Evolutionary conservation across 2,888 invertebrate species (phyloP).

Genomic region (Drosophila flavopinicola): DNA sequence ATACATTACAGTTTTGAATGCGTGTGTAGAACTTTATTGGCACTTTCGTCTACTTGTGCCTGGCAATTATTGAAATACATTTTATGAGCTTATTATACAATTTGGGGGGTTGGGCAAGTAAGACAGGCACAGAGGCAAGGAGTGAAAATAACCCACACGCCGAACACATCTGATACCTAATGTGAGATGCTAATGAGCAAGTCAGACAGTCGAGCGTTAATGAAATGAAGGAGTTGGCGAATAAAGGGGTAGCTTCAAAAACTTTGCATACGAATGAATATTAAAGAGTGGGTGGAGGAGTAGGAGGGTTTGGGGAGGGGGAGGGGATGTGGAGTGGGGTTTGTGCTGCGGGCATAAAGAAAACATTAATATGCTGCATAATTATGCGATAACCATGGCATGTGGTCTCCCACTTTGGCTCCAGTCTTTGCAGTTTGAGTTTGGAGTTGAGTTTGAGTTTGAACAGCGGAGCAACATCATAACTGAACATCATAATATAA

Average conservation of each 20-base stretch:
- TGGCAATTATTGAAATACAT: conserved; percentile 65
- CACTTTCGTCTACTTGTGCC: neutral
- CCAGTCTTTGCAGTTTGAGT: conserved; percentile 10
- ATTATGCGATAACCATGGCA: conserved; percentile 71
- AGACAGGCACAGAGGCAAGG: conserved; percentile 5
- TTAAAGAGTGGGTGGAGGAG: too few relatives aligned
- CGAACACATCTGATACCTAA: conserved; percentile 3
- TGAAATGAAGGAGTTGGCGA: conserved; percentile 46
- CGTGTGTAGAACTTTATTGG: neutral
- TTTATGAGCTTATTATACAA: conserved; percentile 48
- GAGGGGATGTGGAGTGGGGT: too few relatives aligned
- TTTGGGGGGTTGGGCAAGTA: conserved; percentile 37
- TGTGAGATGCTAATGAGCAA: conserved; percentile 55
- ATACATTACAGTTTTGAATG: neutral
- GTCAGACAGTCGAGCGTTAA: conserved; percentile 18
- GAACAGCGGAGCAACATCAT: conserved; percentile 29
- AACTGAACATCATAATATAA: conserved; percentile 65
- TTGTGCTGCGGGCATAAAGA: conserved; percentile 35
- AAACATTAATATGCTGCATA: conserved; percentile 76
- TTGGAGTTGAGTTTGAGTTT: conserved; percentile 3
- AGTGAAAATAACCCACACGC: too few relatives aligned
- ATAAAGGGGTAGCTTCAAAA: conserved; percentile 34
- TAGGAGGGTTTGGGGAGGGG: neutral
- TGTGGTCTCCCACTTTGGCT: conserved; percentile 16
- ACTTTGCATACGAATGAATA: conserved; percentile 67